Percentiles rank a stretch among this genome's conserved stretches.
Evolutionary conservation across 2,797 vertebrate species (phyloP).

Genomic region (Eupleurogrammus muticus): DNA sequence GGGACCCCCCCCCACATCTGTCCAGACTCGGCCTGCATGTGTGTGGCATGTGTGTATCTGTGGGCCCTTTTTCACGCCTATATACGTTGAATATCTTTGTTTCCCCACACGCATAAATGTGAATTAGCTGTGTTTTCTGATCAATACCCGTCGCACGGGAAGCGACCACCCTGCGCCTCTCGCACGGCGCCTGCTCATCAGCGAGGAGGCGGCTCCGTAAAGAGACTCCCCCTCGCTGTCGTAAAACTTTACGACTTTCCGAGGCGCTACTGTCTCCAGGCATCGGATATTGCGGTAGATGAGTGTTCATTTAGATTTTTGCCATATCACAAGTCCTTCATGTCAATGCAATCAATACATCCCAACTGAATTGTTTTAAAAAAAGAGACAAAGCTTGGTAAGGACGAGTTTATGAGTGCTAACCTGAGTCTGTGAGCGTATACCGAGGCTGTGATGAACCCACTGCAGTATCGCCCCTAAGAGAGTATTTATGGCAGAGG

Average conservation of each 20-base stretch:
- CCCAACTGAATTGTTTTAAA: conserved; percentile 78
- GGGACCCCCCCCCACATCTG: conserved; percentile 55
- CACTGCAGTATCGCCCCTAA: conserved; percentile 62
- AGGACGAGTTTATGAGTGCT: conserved; percentile 25
- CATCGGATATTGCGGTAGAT: conserved; percentile 75
- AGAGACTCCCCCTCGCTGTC: conserved; percentile 76
- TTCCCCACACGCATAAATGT: conserved; percentile 27
- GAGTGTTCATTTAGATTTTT: conserved; percentile 77
- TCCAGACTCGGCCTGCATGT: conserved; percentile 47
- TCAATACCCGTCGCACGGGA: conserved; percentile 53
- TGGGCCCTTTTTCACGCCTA: conserved; percentile 24
- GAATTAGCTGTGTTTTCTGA: conserved; percentile 41
- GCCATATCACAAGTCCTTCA: conserved; percentile 77
- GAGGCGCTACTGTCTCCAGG: conserved; percentile 78
- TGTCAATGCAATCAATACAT: conserved; percentile 78
- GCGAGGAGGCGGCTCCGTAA: conserved; percentile 68
- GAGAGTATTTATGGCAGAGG: conserved; percentile 76
- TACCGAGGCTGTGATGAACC: conserved; percentile 62
- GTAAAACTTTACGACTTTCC: conserved; percentile 81
- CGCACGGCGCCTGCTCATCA: conserved; percentile 67
- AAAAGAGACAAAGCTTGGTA: conserved; percentile 56
- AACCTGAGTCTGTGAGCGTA: conserved; percentile 33
- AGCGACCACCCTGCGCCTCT: conserved; percentile 52
- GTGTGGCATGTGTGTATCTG: conserved; percentile 9
- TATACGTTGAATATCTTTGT: conserved; percentile 9